Conservation (phyloP, 2,797 vertebrate genomes). For the Microctenopoma steveboyesi region DNA sequence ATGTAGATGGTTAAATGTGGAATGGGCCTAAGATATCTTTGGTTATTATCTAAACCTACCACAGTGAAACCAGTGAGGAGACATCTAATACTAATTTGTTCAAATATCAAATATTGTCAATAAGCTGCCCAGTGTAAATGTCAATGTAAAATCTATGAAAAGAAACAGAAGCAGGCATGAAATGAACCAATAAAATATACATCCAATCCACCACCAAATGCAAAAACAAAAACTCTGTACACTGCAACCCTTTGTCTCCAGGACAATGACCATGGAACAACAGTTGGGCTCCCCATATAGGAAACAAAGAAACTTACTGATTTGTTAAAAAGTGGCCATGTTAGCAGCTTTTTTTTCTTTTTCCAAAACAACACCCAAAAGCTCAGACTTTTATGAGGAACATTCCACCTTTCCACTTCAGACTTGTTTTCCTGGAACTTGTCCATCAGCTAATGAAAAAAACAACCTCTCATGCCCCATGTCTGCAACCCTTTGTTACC, state of each 20-base stretch:
- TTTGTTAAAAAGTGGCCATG: slow-evolving; percentile 23
- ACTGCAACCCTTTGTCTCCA: neutral
- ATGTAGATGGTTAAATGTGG: slow-evolving; percentile 55
- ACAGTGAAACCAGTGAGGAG: neutral
- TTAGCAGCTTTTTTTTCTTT: neutral
- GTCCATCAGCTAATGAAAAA: neutral
- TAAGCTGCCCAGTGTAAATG: too few relatives aligned
- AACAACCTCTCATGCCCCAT: neutral
- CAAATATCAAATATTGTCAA: too few relatives aligned
- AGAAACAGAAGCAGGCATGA: neutral
- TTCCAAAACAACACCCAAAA: too few relatives aligned
- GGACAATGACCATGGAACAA: neutral
- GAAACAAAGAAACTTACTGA: slow-evolving; percentile 1
- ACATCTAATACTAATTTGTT: too few relatives aligned
- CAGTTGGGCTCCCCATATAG: neutral
- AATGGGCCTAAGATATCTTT: slow-evolving; percentile 30
- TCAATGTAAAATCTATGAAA: neutral
- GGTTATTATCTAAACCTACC: slow-evolving; percentile 13
- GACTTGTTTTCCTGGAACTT: slow-evolving; percentile 53
- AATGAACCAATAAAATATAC: neutral
- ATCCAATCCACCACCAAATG: neutral
- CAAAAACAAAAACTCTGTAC: neutral
- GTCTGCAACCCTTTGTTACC: neutral
- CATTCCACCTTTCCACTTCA: slow-evolving; percentile 40
- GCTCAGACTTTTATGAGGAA: slow-evolving; percentile 7